Percentiles rank a stretch among this genome's conserved stretches.
Evolutionary conservation across 2,888 invertebrate genomes (phyloP).

Genomic region (Teinopalpus imperialis): DNA sequence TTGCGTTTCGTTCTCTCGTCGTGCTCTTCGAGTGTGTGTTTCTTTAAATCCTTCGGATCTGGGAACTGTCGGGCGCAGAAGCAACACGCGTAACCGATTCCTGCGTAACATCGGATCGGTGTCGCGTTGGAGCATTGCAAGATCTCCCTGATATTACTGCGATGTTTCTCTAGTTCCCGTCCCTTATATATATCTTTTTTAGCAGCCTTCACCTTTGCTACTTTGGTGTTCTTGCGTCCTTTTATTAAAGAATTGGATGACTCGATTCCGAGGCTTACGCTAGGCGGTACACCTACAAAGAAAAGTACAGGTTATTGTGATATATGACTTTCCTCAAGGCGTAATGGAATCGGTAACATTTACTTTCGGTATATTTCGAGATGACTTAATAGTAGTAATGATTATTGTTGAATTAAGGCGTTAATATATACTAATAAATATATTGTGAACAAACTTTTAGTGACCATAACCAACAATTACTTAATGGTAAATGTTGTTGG

Average conservation of each 20-base stretch:
- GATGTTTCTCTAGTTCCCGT: constrained; percentile 44
- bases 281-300: constrained; percentile 28
- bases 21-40: constrained; percentile 42
- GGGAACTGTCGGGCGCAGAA: constrained; percentile 42
- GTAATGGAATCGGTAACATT: too few species aligned
- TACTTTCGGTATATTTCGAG: too few species aligned
- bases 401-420: too few species aligned
- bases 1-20: constrained; percentile 35
- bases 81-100: constrained; percentile 48
- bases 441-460: too few species aligned
- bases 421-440: too few species aligned
- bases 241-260: neutral
- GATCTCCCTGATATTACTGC: constrained; percentile 43
- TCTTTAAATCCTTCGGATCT: constrained; percentile 44
- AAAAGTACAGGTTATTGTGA: constrained; percentile 26
- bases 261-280: constrained; percentile 8
- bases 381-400: too few species aligned
- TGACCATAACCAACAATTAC: too few species aligned
- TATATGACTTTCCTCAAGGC: constrained; percentile 18
- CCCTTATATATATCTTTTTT: constrained; percentile 14
- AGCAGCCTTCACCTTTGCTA: constrained; percentile 1
- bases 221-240: neutral
- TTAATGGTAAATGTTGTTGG: too few species aligned
- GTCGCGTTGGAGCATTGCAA: constrained; percentile 52
- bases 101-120: constrained; percentile 44